Evolutionary conservation across 2,797 vertebrate genomes (phyloP).

Genomic region (Astyanax mexicanus): DNA sequence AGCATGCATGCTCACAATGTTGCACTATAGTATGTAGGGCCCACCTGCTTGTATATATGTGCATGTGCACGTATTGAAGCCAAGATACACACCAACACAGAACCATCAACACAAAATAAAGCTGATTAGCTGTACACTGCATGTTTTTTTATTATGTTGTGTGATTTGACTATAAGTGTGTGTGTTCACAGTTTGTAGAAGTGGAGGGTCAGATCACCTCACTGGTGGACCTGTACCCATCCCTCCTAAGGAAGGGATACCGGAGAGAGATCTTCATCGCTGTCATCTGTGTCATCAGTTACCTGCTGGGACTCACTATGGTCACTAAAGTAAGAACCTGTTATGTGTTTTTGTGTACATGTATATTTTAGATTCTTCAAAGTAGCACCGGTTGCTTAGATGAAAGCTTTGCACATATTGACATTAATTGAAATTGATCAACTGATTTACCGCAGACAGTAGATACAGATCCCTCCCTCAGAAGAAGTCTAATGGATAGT

Average conservation of each 20-base stretch:
- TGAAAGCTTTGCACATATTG: no score
- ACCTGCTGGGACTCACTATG: slow-evolving; percentile 98
- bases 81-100: not conserved
- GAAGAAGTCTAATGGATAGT: no score
- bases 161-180: slow-evolving; percentile 44
- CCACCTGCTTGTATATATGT: not conserved
- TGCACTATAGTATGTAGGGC: no score
- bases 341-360: not conserved
- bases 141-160: slow-evolving; percentile 35
- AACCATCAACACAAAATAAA: not conserved
- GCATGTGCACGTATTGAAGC: no score
- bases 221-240: slow-evolving; percentile 97
- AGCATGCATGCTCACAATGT: no score
- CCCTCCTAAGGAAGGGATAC: slow-evolving; percentile 98
- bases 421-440: no score
- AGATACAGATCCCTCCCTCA: no score
- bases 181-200: slow-evolving; percentile 92
- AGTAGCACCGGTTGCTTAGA: no score
- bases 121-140: not conserved
- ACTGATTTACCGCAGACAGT: no score
- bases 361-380: no score
- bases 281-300: slow-evolving; percentile 93
- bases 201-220: slow-evolving; percentile 99
- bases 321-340: slow-evolving; percentile 92
- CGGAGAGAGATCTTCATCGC: slow-evolving; percentile 98